These are phyloP conservation scores for Hyposmocoma kahamanoa DNA, from an alignment of 1,140 invertebrate species.

Conservation along the genomic window DNA sequence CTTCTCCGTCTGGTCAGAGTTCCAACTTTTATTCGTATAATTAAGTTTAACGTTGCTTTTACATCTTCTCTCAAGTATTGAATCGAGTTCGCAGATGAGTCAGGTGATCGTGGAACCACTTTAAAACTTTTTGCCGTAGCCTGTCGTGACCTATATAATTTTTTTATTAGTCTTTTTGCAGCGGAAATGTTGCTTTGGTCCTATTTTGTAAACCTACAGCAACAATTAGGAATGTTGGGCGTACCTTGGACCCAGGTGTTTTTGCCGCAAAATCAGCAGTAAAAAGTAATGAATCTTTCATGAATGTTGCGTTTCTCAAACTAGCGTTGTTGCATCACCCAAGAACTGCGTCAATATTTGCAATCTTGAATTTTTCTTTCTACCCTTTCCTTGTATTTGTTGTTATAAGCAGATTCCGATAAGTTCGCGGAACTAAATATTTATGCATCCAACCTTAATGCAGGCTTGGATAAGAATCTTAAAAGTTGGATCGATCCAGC, in stretches of 20 bases:
- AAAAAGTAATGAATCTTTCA: conserved; percentile 46
- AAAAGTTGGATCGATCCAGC: too few species aligned
- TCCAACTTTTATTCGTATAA: conserved; percentile 62
- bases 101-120: conserved; percentile 21
- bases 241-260: conserved; percentile 42
- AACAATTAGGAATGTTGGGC: too few species aligned
- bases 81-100: conserved; percentile 27
- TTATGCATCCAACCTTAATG: too few species aligned
- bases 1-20: conserved; percentile 56
- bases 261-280: conserved; percentile 53
- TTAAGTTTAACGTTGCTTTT: conserved; percentile 55
- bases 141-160: not conserved
- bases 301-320: conserved; percentile 16
- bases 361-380: too few species aligned
- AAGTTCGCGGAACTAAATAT: too few species aligned
- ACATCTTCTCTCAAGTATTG: conserved; percentile 31
- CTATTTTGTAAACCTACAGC: too few species aligned
- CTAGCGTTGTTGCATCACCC: conserved; percentile 11
- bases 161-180: not conserved
- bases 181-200: too few species aligned
- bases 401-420: too few species aligned
- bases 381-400: too few species aligned
- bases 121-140: not conserved
- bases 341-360: too few species aligned
- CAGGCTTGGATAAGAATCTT: too few species aligned